Conservation (phyloP, 2,888 invertebrate species). For the Heliconius cydno region DNA sequence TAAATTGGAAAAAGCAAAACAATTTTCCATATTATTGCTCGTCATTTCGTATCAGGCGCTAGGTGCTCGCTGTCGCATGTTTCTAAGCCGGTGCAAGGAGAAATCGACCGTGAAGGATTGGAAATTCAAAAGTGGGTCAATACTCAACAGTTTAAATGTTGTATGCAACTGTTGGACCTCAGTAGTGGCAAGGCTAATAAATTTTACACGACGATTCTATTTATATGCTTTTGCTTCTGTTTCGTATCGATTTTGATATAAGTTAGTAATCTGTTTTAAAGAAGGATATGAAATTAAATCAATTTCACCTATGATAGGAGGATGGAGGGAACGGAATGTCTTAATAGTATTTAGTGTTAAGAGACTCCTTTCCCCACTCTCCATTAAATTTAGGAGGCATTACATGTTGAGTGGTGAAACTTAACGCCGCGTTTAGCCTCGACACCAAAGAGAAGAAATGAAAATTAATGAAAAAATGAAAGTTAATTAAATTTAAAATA, state of each 20-base stretch:
- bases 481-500: too few relatives aligned
- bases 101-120: constrained; percentile 44
- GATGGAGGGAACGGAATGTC: too few relatives aligned
- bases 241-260: background rate
- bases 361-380: too few relatives aligned
- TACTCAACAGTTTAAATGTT: constrained; percentile 13
- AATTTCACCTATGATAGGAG: too few relatives aligned
- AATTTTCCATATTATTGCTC: constrained; percentile 29
- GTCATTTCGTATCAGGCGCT: constrained; percentile 30
- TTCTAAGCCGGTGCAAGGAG: constrained; percentile 37
- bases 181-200: constrained; percentile 1
- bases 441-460: too few relatives aligned
- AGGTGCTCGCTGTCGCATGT: constrained; percentile 9
- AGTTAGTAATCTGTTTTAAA: background rate
- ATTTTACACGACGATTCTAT: background rate
- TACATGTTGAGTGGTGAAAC: too few relatives aligned
- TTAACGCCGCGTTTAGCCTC: too few relatives aligned
- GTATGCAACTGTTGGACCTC: constrained; percentile 27
- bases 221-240: background rate
- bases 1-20: constrained; percentile 9
- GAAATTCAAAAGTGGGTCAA: constrained; percentile 46
- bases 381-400: too few relatives aligned
- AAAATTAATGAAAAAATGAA: too few relatives aligned
- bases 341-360: too few relatives aligned
- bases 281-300: background rate